phyloP scores from a whole-genome alignment of 2,888 invertebrate species.

The Spatulosminthurus flaviceps region DNA sequence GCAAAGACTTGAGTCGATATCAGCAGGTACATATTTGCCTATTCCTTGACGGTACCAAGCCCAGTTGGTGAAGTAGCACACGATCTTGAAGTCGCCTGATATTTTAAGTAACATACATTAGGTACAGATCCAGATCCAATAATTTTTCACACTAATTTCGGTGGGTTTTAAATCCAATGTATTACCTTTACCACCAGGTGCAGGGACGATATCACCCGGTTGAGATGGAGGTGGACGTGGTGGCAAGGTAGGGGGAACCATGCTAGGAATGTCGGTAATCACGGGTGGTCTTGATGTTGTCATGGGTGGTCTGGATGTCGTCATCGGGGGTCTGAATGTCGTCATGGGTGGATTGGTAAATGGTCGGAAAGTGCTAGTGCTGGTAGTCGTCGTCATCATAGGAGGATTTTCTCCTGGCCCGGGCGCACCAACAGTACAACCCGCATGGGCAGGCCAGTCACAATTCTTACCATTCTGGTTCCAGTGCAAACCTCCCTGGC shows the following conservation, averaged over 20 bases:
- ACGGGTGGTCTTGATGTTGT: constrained; percentile 64
- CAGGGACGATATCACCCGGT: neutral
- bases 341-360: constrained; percentile 53
- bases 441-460: constrained; percentile 77
- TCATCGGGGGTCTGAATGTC: constrained; percentile 56
- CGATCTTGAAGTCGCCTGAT: constrained; percentile 69
- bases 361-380: constrained; percentile 1
- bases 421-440: constrained; percentile 67
- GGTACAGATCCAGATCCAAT: no score
- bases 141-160: no score
- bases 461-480: constrained; percentile 72
- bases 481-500: constrained; percentile 79
- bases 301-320: constrained; percentile 65
- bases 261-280: neutral
- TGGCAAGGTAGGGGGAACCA: neutral
- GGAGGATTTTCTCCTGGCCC: neutral
- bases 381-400: neutral
- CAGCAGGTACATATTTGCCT: constrained; percentile 84
- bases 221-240: constrained; percentile 2
- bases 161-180: no score
- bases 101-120: no score
- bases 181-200: constrained; percentile 10
- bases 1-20: constrained; percentile 86
- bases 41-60: constrained; percentile 77
- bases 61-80: constrained; percentile 94